Evolutionary conservation across 2,113 vertebrate genomes (phyloP), one percentile per base, ranked within the genome.

Genomic region (Istiophorus platypterus): DNA sequence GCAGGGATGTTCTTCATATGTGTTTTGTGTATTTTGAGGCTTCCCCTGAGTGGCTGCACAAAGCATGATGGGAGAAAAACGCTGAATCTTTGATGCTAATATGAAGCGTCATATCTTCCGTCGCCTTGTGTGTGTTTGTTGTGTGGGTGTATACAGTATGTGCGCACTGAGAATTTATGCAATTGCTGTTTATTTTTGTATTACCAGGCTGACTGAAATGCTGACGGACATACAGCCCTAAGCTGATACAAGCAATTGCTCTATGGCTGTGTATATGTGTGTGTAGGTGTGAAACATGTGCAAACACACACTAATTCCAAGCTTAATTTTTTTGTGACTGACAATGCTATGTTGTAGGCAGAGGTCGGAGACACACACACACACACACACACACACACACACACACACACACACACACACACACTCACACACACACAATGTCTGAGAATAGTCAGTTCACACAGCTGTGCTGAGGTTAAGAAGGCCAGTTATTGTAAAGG

Each of bases 81-180:
- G 75, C 81, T 84, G 83, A 90, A 78, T 86, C 80, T 91, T 90
- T 92, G 92, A 93, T 82, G 88, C 76, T 91, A 88, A 94, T 87
- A 73, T 84, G 81, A 91, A 88, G 82, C 85, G 92, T 82, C 90
- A 85, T 75, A 74, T 88, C 81, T 81, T 91, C 81, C 82, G 63
- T 85, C 37, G 9, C 81, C 80, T 63, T 73, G 67, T 75, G 72
- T 81, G 80, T 80, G 81, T 80, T 62, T 72, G 45, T 74, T 77
- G 71, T 73, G 84, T 80, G 71, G 49, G 85, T 58, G 79, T 78
- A 20, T 85, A 78, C 81, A 74, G 81, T 76, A 51, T 69, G 76
- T 87, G 73, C 34, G 11, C 59, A 26, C 64, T 59, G 76, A 86
- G 80, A 85, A 88, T 68, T 91, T 91, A 84, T 87, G 85, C 84